Conservation (phyloP, 2,797 vertebrate species). For the Sarcophilus harrisii region DNA sequence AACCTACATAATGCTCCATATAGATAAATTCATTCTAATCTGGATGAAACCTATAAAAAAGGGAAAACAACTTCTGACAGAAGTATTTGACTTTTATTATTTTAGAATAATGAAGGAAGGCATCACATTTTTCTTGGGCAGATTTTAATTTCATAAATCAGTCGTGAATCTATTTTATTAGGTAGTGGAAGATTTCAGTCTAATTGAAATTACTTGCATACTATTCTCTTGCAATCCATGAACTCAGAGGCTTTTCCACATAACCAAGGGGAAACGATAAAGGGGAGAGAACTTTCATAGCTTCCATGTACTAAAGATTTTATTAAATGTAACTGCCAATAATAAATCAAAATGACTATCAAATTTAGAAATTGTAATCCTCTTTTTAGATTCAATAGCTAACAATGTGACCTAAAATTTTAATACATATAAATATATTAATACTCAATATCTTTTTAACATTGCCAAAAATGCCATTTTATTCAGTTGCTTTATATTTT, state of each 20-base stretch:
- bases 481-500: too few relatives aligned
- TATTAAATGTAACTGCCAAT: not conserved
- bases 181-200: not conserved
- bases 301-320: not conserved
- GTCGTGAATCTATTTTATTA: not conserved
- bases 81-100: not conserved
- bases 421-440: not conserved
- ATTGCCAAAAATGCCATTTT: too few relatives aligned
- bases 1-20: conserved; percentile 52
- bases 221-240: not conserved
- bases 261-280: not conserved
- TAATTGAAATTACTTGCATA: not conserved
- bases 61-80: not conserved
- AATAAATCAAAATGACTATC: not conserved
- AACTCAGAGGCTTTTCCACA: not conserved
- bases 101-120: not conserved
- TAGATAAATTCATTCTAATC: conserved; percentile 2
- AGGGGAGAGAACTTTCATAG: not conserved
- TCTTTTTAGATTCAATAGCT: not conserved
- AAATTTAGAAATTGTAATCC: not conserved
- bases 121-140: not conserved
- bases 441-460: not conserved
- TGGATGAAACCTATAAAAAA: not conserved
- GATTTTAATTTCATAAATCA: not conserved
- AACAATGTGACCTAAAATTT: not conserved